These are phyloP conservation scores for Scrobipalpa atriplicella DNA, from an alignment of 2,888 invertebrate genomes.

Conservation along the genomic window DNA sequence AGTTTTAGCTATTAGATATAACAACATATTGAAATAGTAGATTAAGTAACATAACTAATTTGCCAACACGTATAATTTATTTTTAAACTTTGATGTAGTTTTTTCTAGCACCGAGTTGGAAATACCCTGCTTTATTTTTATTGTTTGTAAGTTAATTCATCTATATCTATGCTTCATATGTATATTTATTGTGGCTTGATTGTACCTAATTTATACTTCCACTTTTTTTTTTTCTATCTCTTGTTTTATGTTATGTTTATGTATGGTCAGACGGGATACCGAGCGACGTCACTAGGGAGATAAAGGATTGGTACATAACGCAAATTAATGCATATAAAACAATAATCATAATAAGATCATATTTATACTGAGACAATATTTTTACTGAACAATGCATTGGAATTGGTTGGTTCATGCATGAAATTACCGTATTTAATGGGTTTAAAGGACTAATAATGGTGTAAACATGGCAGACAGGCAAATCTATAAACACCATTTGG, in stretches of 20 bases:
- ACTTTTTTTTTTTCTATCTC: neutral
- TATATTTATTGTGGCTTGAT: constrained; percentile 21
- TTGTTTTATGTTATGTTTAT: neutral
- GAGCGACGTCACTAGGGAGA: constrained; percentile 22
- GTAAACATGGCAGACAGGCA: neutral
- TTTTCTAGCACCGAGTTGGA: too few relatives aligned
- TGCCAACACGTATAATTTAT: too few relatives aligned
- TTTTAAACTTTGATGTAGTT: too few relatives aligned
- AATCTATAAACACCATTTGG: too few relatives aligned
- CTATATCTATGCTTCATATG: constrained; percentile 15
- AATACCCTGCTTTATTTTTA: neutral
- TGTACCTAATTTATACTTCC: neutral
- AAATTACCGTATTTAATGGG: neutral
- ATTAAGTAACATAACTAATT: too few relatives aligned
- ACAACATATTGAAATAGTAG: too few relatives aligned
- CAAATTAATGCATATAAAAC: neutral
- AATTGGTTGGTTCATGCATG: neutral
- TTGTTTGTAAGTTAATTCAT: neutral
- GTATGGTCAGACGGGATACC: constrained; percentile 22
- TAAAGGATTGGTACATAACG: too few relatives aligned
- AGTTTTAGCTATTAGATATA: too few relatives aligned
- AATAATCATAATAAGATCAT: too few relatives aligned
- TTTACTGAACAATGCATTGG: too few relatives aligned
- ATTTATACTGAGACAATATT: too few relatives aligned
- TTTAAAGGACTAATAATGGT: neutral